phyloP scores from a whole-genome alignment of 2,113 vertebrate species.

The Dendrocopos noguchii region DNA sequence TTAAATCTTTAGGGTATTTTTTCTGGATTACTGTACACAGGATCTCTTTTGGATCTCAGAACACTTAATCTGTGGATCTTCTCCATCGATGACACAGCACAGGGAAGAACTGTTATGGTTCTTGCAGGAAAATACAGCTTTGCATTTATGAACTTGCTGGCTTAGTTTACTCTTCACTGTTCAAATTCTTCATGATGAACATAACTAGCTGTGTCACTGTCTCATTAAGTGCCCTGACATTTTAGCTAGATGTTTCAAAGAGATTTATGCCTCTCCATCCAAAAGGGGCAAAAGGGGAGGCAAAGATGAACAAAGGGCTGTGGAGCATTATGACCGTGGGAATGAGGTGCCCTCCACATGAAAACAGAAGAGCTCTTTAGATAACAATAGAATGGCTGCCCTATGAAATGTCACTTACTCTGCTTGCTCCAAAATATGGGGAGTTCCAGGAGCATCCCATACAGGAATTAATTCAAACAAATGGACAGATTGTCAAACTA shows the following conservation, averaged over 20 bases:
- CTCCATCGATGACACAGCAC: background rate
- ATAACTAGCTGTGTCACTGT: background rate
- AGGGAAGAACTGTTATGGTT: background rate
- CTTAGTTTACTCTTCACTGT: background rate
- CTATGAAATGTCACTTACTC: background rate
- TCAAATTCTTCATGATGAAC: background rate
- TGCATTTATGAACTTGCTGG: background rate
- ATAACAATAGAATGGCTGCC: background rate
- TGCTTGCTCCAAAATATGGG: background rate
- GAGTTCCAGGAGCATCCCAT: background rate
- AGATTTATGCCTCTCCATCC: slow-evolving; percentile 22
- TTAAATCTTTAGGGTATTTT: background rate
- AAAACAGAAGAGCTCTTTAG: slow-evolving; percentile 1
- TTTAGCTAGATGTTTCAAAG: background rate
- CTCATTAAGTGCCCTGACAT: background rate
- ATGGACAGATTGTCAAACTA: background rate
- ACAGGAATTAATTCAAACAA: background rate
- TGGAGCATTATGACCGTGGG: background rate
- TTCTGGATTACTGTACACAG: background rate
- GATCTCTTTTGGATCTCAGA: background rate
- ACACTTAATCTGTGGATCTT: background rate
- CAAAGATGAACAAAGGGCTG: slow-evolving; percentile 27
- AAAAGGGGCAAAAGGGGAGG: background rate
- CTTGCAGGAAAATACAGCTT: background rate
- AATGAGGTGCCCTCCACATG: background rate